These are phyloP conservation scores for Chinchilla lanigera DNA, from an alignment of 2,113 vertebrate species.

Conservation along the genomic window DNA sequence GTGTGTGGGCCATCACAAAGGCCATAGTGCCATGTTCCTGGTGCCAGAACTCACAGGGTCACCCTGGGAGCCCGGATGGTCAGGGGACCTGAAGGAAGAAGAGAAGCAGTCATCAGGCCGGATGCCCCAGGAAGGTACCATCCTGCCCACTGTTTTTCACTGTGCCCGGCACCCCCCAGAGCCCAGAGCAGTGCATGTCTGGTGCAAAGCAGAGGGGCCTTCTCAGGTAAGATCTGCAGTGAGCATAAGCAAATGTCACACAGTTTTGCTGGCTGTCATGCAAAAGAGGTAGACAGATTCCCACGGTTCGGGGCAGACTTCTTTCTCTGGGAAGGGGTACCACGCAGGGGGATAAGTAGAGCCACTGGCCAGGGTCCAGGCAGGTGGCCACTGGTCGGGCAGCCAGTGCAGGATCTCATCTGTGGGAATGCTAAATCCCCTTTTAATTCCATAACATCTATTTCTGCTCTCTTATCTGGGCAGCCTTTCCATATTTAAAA, in stretches of 20 bases:
- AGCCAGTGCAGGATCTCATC: neutral
- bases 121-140: neutral
- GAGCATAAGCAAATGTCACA: accelerated
- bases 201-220: neutral
- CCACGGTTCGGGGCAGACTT: accelerated
- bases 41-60: neutral
- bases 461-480: neutral
- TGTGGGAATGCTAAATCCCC: neutral
- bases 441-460: neutral
- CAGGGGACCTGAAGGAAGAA: neutral
- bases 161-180: too few relatives aligned
- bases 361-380: neutral
- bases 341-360: neutral
- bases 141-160: neutral
- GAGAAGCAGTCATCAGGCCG: neutral
- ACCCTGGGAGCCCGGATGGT: neutral
- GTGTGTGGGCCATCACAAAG: accelerated
- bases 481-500: constrained; percentile 52
- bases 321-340: neutral
- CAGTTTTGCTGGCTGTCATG: neutral
- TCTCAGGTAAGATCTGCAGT: neutral
- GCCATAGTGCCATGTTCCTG: accelerated
- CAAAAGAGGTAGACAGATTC: neutral
- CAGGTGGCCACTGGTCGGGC: accelerated
- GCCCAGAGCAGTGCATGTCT: neutral